A percentile compares a stretch with the other conserved stretches of the same genome.
These are phyloP conservation scores for Cassiopea andromeda DNA, from an alignment of 30 jellyfish, hydroid and myxozoan genomes.

Conservation along the genomic window DNA sequence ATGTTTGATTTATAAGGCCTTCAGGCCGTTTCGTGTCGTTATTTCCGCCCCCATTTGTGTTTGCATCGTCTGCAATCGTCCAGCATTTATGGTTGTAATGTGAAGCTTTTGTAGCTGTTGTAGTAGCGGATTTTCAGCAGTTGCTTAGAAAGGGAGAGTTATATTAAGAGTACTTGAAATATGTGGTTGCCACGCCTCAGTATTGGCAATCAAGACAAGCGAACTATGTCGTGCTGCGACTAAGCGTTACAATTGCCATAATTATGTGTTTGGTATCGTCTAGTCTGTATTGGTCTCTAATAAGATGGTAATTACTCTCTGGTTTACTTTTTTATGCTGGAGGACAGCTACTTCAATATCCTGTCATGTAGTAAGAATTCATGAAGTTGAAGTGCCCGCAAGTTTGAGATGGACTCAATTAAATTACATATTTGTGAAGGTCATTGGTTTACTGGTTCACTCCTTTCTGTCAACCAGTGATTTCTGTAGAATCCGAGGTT, in stretches of 20 bases:
- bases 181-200: conserved; percentile 68
- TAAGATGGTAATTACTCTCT: conserved; percentile 11
- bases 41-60: neutral
- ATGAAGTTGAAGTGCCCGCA: conserved; percentile 9
- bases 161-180: conserved; percentile 26
- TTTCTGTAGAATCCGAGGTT: too few relatives aligned
- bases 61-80: neutral
- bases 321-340: neutral
- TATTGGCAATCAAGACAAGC: conserved; percentile 27
- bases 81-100: neutral
- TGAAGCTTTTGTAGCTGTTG: neutral
- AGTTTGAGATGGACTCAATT: neutral
- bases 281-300: neutral
- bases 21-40: conserved; percentile 6
- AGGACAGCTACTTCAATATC: neutral
- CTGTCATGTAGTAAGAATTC: neutral
- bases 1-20: conserved; percentile 23
- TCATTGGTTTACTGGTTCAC: neutral
- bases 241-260: conserved; percentile 20
- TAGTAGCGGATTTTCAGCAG: neutral
- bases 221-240: conserved; percentile 61
- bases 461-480: too few relatives aligned
- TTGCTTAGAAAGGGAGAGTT: neutral
- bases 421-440: neutral
- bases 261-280: conserved; percentile 24